Evolutionary conservation across 2,113 vertebrate species (phyloP), one percentile per base, ranked within the genome.

Genomic region (Plecotus auritus): DNA sequence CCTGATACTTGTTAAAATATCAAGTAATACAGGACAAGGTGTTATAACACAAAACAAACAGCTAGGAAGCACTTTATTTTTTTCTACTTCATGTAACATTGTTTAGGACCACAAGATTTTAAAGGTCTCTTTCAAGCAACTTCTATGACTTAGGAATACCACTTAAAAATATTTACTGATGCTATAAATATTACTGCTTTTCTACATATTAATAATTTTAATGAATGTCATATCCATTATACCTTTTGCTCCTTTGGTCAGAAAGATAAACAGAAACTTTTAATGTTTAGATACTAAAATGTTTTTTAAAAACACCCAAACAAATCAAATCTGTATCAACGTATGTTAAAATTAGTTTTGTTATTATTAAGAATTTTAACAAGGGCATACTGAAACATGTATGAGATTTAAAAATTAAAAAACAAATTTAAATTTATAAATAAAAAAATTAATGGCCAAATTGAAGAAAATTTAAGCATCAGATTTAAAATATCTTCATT

Each of bases 381-480:
- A 97, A 98, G 97, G 95, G 97, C 96, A 95, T 96, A 95, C 67
- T 96, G 93, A 97, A 77, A 91, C 88, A 98, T 94, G 85, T 95
- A 90, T 95, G 94, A 95, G 93, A 98, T 98, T 98, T 95, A 96
- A 96, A 96, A 98, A 85, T 97, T 95, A 93, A 96, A 97, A 98
- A 98, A 98, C 96, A 98, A 98, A 97, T 96, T 97, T 94, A 97
- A 98, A 97, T 96, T 98, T 98, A 97, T 97, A 98, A 98, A 96
- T 90, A 92, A 96, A 90, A 96, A 98, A 97, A 98, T 98, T 94
- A 98, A 98, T 95, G 97, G 97, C 97, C 98, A 98, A 98, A 98
- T 98, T 97, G 98, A 98, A 97, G 89, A 97, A 98, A 97, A 95
- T 91, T 95, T 98, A 99, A 98, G 98, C 98, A 99, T 98, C 97